Percentiles rank a stretch among this genome's conserved stretches.
Evolutionary conservation across 2,888 invertebrate genomes (phyloP).

Genomic region (Yponomeuta sedellus): DNA sequence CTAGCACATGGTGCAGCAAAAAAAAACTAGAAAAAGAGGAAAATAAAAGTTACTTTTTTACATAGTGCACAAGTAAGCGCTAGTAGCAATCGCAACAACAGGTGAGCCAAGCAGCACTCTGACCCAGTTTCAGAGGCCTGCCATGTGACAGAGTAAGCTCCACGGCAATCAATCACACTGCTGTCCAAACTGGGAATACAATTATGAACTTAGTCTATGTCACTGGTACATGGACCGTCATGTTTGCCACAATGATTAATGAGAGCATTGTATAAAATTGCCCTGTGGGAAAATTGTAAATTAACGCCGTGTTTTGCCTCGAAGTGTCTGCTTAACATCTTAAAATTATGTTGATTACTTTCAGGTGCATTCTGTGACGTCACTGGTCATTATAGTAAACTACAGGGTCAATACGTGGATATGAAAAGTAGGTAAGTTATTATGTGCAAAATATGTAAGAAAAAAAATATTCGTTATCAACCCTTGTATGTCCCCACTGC

Average conservation of each 20-base stretch:
- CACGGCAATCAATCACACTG: constrained; percentile 63
- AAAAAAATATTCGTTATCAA: no score
- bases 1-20: background rate
- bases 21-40: background rate
- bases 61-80: background rate
- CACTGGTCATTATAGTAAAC: background rate
- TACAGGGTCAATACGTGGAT: background rate
- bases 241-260: constrained; percentile 61
- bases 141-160: constrained; percentile 9
- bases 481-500: no score
- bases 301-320: background rate
- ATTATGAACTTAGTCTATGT: constrained; percentile 72
- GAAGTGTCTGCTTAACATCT: background rate
- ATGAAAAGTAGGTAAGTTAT: no score
- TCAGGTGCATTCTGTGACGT: background rate
- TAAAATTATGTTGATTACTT: background rate
- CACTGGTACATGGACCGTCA: constrained; percentile 49
- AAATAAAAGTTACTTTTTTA: background rate
- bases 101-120: constrained; percentile 7
- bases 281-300: constrained; percentile 9
- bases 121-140: constrained; percentile 10
- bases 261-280: constrained; percentile 31
- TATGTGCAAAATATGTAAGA: no score
- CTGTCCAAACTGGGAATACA: constrained; percentile 71
- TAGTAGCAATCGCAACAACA: constrained; percentile 10